phyloP scores from a whole-genome alignment of 2,888 invertebrate species.

The Drosophila mercatorum region DNA sequence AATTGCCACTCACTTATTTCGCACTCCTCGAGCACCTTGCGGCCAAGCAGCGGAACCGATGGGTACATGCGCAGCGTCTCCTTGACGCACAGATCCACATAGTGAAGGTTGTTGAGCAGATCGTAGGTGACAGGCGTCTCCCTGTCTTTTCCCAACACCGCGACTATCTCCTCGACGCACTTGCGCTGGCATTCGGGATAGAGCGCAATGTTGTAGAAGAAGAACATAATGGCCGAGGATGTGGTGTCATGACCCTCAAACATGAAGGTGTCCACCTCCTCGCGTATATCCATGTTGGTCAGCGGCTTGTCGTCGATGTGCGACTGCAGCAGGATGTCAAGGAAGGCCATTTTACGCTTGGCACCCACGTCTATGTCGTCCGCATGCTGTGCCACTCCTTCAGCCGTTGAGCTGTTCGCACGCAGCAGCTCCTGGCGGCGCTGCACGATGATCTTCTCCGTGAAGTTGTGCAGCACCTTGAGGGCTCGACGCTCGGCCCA shows the following conservation, averaged over 20 bases:
- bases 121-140: conserved; percentile 79
- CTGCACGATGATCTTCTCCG: conserved; percentile 86
- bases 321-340: conserved; percentile 88
- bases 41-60: conserved; percentile 82
- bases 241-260: conserved; percentile 88
- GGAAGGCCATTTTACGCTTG: conserved; percentile 88
- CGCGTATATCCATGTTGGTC: conserved; percentile 87
- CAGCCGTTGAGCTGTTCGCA: not conserved
- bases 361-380: conserved; percentile 85
- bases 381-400: conserved; percentile 2
- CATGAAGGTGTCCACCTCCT: conserved; percentile 91
- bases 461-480: conserved; percentile 86
- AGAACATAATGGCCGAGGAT: conserved; percentile 85
- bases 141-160: conserved; percentile 83
- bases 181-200: conserved; percentile 85
- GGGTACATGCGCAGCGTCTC: conserved; percentile 83
- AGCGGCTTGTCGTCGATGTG: conserved; percentile 87
- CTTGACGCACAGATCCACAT: conserved; percentile 83
- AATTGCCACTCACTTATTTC: conserved; percentile 79
- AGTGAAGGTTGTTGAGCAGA: conserved; percentile 80
- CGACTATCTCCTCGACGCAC: conserved; percentile 84
- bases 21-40: conserved; percentile 81
- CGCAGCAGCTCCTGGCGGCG: conserved; percentile 82
- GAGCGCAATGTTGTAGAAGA: conserved; percentile 85
- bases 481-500: conserved; percentile 86